These are phyloP conservation scores for Chloroceryle amazona DNA, from an alignment of 2,797 vertebrate species.

Conservation along the genomic window DNA sequence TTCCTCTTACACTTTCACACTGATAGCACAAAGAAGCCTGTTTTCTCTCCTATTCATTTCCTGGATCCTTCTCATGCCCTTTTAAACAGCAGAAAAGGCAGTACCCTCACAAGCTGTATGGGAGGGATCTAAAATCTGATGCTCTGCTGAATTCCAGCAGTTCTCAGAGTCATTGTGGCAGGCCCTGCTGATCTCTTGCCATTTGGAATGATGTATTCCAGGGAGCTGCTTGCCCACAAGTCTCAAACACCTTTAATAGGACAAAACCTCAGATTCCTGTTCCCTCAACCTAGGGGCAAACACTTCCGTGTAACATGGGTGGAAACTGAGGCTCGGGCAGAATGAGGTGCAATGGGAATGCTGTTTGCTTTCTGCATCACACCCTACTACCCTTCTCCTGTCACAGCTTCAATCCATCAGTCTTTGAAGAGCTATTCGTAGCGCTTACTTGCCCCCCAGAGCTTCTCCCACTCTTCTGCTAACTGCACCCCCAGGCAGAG, in stretches of 20 bases:
- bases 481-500: neutral
- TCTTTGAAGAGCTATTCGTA: neutral
- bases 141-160: neutral
- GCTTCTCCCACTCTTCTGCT: neutral
- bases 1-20: neutral
- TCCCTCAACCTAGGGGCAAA: neutral
- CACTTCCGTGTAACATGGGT: fast-evolving
- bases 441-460: neutral
- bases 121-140: neutral
- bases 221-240: neutral
- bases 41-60: neutral
- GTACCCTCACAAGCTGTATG: neutral
- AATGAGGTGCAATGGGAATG: fast-evolving
- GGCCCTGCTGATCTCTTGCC: neutral
- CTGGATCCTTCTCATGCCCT: neutral
- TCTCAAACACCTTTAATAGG: neutral
- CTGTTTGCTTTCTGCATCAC: neutral
- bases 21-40: fast-evolving
- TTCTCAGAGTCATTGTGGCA: neutral
- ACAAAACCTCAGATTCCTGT: neutral
- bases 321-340: neutral
- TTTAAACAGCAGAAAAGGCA: neutral
- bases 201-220: neutral
- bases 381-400: neutral
- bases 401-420: neutral